Base-by-base conservation (phyloP, 2,888 invertebrate species). In the Dynastes hyllus region DNA sequence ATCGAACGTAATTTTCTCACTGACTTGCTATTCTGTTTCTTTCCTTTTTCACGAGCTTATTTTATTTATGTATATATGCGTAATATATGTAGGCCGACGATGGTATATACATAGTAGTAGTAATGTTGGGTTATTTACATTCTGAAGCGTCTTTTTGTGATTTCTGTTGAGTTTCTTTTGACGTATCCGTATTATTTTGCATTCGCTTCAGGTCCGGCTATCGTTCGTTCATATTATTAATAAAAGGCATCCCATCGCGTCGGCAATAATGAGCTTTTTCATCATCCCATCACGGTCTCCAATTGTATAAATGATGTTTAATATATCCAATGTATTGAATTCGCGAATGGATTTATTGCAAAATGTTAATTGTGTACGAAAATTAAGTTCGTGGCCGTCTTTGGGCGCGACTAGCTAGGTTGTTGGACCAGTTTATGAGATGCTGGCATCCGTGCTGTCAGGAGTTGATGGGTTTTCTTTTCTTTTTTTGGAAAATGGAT, bases 171-270 rank as follows among this genome's bases (percentile, higher is more conserved):
- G 3, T 53, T 53, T 58, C 58, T 58, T 58, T 22, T 0, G 61
- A 2, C 22, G 16, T 53, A 13, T 53, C 53, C 27, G 61, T 61
- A 29, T 61, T 61, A 61, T 29, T 61, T 61, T 27, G 27, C 27
- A 61, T 61, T 61, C 61, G 29, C 0, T 29, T 11, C 27, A 53
- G 53, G n/a, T n/a, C 58, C 16, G 29, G 61, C 61, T 29, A 37
- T 16, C 13, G 63, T 32, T 32, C 29, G 13, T 16, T 66, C n/a
- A 77, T 67, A 53, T 76, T 78, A 80, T 73, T 79, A 80, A 81
- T 81, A 80, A 81, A 83, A 83, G 79, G 82, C 80, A 79, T 81
- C 80, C 83, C 82, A 83, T 82, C 81, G 80, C 76, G 83, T 80
- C 81, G 81, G 71, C 73, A 77, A 77, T 79, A 79, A 79, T 78